These are phyloP conservation scores for Mesorhabditis sp. DNA, from an alignment of 2,888 invertebrate genomes.

Conservation along the genomic window DNA sequence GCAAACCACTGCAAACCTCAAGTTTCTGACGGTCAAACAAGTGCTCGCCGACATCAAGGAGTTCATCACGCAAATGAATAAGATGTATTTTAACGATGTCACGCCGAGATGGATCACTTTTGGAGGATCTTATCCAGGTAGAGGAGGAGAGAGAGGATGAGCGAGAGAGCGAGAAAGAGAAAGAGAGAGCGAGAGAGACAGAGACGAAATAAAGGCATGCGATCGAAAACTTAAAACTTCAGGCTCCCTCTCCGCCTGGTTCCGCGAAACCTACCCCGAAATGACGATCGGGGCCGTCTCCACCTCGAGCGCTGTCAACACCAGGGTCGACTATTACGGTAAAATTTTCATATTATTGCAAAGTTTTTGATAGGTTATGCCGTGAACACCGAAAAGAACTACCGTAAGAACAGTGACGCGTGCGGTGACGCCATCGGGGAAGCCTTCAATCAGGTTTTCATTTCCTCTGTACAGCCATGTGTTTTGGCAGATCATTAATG, in stretches of 20 bases:
- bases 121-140: slow-evolving; percentile 34
- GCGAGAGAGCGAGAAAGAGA: too few relatives aligned
- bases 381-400: slow-evolving; percentile 36
- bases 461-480: too few relatives aligned
- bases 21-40: slow-evolving; percentile 27
- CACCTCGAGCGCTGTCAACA: slow-evolving; percentile 34
- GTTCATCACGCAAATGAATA: slow-evolving; percentile 33
- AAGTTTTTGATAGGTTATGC: slow-evolving; percentile 21
- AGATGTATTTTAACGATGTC: slow-evolving; percentile 24
- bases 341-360: too few relatives aligned
- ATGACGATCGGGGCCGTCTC: slow-evolving; percentile 36
- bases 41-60: slow-evolving; percentile 30
- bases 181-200: too few relatives aligned
- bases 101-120: slow-evolving; percentile 35
- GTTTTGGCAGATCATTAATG: not conserved
- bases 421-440: slow-evolving; percentile 25
- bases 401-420: slow-evolving; percentile 18
- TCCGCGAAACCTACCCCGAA: slow-evolving; percentile 33
- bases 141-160: not conserved
- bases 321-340: slow-evolving; percentile 35
- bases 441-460: slow-evolving; percentile 22
- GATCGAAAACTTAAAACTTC: not conserved
- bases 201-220: not conserved
- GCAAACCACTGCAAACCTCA: slow-evolving; percentile 18
- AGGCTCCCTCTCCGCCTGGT: slow-evolving; percentile 29